Evolutionary conservation across 2,113 vertebrate species (phyloP), one percentile per base, ranked within the genome.

Genomic region (Poeciliopsis turrubarensis): DNA sequence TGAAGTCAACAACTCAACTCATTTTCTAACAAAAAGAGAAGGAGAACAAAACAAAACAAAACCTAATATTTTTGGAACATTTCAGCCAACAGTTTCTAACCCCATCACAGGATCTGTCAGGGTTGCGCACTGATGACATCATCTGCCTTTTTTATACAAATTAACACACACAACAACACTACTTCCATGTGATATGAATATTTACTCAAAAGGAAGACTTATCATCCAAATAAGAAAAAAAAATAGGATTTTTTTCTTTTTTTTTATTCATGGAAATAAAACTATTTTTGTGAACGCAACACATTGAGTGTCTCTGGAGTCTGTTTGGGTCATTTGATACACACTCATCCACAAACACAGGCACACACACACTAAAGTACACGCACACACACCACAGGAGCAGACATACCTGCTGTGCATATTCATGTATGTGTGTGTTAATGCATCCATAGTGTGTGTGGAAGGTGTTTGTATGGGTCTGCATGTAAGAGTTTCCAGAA

Each of bases 151-250:
- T 80, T 57, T 63, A 86, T 86, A 89, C 83, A 92, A 92, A 92
- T 77, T 37, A 91, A 92, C 89, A 87, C 80, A 93, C 86, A 84
- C 85, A 84, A 91, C 85, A 84, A 84, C 74, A 90, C 82, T 80
- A 80, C 66, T 88, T 89, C 80, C 82, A 75, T 83, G 83, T 92
- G 93, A 93, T 91, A 93, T 93, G 93, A 89, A 92, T 86, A 87
- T 92, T 93, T 88, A 93, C 93, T 92, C 73, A 88, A 94, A 94
- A 91, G 94, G 94, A 95, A 95, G 94, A 94, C 93, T 93, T 93
- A 47, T 94, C 89, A 92, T 91, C 87, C 80, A 84, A 73, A 77
- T 83, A 79, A 85, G 68, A 89, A 80, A 83, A 70, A 85, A 25
- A 47, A 51, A 64, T 2, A n/a, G 14, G 13, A n/a, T 3, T 32